A percentile compares a stretch with the other conserved stretches of the same genome.
Evolutionary conservation across 2,888 invertebrate genomes (phyloP).

Genomic region (Tipula unca): DNA sequence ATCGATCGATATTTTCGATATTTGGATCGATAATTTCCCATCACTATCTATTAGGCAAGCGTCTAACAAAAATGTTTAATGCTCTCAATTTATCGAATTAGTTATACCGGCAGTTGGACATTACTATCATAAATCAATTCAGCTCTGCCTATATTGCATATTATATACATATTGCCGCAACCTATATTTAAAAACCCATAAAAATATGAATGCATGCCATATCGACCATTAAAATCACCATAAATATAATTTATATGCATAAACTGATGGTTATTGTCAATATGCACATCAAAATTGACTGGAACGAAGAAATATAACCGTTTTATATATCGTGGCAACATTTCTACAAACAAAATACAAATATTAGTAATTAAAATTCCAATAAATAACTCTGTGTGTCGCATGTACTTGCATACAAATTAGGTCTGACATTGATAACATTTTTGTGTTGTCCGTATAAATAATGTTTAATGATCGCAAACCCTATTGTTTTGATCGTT

Average conservation of each 20-base stretch:
- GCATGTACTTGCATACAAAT: not conserved
- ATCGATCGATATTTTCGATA: too few relatives aligned
- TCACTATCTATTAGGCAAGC: too few relatives aligned
- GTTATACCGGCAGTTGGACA: too few relatives aligned
- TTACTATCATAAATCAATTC: too few relatives aligned
- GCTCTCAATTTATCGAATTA: too few relatives aligned
- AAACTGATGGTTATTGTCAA: not conserved
- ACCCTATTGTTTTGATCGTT: not conserved
- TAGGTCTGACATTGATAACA: not conserved
- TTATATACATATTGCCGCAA: not conserved
- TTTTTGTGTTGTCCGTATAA: not conserved
- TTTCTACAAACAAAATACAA: not conserved
- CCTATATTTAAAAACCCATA: not conserved
- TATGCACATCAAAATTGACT: not conserved
- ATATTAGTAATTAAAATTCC: not conserved
- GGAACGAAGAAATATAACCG: not conserved
- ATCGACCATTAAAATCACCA: not conserved
- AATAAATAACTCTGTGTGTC: not conserved
- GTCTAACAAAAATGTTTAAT: too few relatives aligned
- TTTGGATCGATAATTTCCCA: too few relatives aligned
- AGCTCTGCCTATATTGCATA: too few relatives aligned
- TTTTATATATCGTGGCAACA: not conserved
- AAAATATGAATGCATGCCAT: not conserved
- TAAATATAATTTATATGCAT: not conserved
- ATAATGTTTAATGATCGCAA: not conserved